phyloP scores from a whole-genome alignment of 2,888 invertebrate species.

The Pollenia angustigena region DNA sequence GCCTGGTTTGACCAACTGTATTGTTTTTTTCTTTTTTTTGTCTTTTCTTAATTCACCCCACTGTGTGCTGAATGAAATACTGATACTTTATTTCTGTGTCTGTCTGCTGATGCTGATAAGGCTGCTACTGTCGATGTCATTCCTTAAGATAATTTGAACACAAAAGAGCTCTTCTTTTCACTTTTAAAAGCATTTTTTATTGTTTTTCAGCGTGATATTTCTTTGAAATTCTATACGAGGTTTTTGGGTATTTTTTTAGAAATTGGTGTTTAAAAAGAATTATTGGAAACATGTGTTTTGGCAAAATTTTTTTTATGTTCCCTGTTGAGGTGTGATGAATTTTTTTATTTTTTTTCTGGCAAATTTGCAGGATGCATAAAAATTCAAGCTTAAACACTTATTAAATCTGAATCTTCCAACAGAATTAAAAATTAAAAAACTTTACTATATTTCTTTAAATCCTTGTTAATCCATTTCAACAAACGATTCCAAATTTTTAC shows the following conservation, averaged over 20 bases:
- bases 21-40: no score
- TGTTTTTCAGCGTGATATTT: conserved; percentile 13
- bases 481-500: no score
- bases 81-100: background rate
- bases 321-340: background rate
- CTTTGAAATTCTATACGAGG: conserved; percentile 22
- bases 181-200: conserved; percentile 33
- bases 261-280: background rate
- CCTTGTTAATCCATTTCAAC: no score
- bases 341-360: background rate
- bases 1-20: no score
- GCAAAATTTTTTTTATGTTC: background rate
- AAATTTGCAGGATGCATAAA: background rate
- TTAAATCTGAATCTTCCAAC: background rate
- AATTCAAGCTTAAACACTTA: no score
- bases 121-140: conserved; percentile 22
- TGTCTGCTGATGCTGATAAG: conserved; percentile 29
- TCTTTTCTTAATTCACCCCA: no score
- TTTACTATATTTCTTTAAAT: no score
- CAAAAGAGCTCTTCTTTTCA: conserved; percentile 37
- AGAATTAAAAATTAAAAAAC: no score
- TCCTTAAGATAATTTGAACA: conserved; percentile 41
- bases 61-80: no score
- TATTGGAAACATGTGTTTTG: background rate
- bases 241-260: background rate